Conservation (phyloP, 2,888 invertebrate genomes). For the Pandemis cinnamomeana region DNA sequence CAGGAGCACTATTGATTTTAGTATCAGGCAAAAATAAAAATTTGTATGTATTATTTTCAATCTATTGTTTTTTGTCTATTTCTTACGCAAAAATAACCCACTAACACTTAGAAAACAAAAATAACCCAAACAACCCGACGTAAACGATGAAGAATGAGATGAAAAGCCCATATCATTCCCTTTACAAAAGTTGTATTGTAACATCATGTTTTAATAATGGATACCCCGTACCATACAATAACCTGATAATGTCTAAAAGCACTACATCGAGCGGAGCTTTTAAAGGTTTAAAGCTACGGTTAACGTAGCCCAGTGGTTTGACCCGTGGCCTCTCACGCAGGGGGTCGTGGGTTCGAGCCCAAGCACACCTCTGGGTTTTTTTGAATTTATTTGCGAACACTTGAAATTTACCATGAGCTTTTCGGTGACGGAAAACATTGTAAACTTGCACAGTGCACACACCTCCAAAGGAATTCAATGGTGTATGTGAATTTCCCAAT, state of each 20-base stretch:
- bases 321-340: too few species aligned
- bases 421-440: too few species aligned
- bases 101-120: not conserved
- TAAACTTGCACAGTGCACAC: too few species aligned
- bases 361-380: too few species aligned
- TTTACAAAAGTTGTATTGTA: constrained; percentile 17
- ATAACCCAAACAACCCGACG: not conserved
- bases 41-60: not conserved
- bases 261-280: not conserved
- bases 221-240: not conserved
- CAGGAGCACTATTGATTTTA: too few species aligned
- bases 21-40: too few species aligned
- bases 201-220: constrained; percentile 19
- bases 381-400: too few species aligned
- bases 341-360: too few species aligned
- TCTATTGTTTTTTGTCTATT: not conserved
- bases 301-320: too few species aligned
- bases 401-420: too few species aligned
- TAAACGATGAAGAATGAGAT: not conserved
- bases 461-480: too few species aligned
- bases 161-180: constrained; percentile 1
- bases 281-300: not conserved
- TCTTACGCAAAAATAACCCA: not conserved
- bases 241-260: not conserved
- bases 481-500: too few species aligned